Base-by-base conservation (phyloP, 2,113 vertebrate species). In the Perognathus longimembris region DNA sequence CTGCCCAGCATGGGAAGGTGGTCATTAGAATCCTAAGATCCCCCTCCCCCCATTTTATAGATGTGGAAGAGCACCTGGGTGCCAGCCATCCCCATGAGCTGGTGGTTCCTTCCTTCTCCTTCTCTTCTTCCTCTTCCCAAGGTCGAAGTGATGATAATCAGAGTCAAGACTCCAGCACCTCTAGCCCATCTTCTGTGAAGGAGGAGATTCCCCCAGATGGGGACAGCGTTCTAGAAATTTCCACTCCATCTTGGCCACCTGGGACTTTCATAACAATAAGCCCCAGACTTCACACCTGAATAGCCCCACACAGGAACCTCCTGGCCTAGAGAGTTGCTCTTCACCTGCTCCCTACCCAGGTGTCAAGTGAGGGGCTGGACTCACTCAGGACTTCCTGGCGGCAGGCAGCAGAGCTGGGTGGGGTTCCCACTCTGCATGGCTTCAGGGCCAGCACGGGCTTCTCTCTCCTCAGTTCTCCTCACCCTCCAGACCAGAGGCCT, bases 361-460 rank as follows among this genome's bases (percentile, higher is more conserved):
- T n/a, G 66, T 9, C 70, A 5, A 5, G 17, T 6, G 6, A 42
- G 30, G 21, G 36, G 10, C 5, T 59, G 9, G 3, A 18, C 22
- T 85, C 26, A 71, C 22, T 59, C 57, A 59, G 54, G 59, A 42
- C 50, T 38, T 59, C 34, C 34, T 24, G 22, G 18, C 34, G 6
- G 30, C 34, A 57, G 67, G 34, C 22, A 17, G 57, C 70, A 22
- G 45, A 59, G 22, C 34, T 17, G 24, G 78, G 45, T 40, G 0
- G 50, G 79, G 26, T n/a, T 8, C 22, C 18, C 22, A 67, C 54
- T 12, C 54, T 2, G 5, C 57, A 40, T 3, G 24, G 54, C 66
- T 38, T 75, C 69, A 17, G 20, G 66, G 38, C 17, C 64, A 12
- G 12, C 0, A 22, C 20, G 12, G 0, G 0, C 0, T 5, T 0